Percentiles rank a stretch among this genome's conserved stretches.
phyloP scores from a whole-genome alignment of 1,140 invertebrate genomes.

The Triops cancriformis region DNA sequence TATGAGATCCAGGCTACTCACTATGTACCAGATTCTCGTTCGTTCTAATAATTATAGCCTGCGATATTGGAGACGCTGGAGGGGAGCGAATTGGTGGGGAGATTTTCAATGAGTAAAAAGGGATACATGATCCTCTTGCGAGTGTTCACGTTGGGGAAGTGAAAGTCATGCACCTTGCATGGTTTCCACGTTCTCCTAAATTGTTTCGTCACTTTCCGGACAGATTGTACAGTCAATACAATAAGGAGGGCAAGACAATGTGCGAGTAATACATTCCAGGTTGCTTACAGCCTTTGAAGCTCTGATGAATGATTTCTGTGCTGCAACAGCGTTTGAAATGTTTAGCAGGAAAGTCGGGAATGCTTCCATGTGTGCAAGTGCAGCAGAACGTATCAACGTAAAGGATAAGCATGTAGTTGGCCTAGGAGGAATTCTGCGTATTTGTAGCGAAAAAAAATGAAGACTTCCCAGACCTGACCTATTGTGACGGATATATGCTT shows the following conservation, averaged over 20 bases:
- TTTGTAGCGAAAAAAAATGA: not conserved
- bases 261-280: no score
- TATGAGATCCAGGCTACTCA: not conserved
- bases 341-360: no score
- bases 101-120: not conserved
- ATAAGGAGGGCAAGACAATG: no score
- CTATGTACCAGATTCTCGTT: not conserved
- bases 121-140: not conserved
- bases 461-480: not conserved
- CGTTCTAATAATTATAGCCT: conserved; percentile 2
- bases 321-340: not conserved
- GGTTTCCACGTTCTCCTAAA: not conserved
- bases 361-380: no score
- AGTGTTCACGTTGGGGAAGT: not conserved
- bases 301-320: not conserved
- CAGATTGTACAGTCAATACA: not conserved
- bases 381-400: no score
- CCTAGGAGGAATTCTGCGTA: not conserved
- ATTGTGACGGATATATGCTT: not conserved
- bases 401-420: not conserved
- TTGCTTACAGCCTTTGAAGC: not conserved
- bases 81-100: not conserved
- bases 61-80: not conserved
- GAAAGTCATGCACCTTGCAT: not conserved
- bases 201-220: not conserved